These are phyloP conservation scores for Miltochrista miniata DNA, from an alignment of 2,888 invertebrate species.

Conservation along the genomic window DNA sequence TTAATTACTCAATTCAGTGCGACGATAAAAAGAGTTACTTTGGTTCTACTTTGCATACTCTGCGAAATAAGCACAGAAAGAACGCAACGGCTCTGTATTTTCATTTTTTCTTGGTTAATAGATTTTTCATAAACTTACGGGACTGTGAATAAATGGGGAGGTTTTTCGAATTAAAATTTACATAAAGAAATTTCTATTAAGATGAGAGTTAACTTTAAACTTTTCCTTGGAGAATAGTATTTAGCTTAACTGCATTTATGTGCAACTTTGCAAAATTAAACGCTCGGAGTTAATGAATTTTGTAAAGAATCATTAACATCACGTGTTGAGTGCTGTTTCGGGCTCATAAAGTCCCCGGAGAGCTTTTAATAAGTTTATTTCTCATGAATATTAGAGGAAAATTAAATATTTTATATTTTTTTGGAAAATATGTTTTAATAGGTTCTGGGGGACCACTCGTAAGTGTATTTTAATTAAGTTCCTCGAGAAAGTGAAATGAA, in stretches of 20 bases:
- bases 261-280: constrained; percentile 28
- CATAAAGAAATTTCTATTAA: constrained; percentile 64
- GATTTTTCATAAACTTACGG: constrained; percentile 54
- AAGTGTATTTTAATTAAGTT: too few relatives aligned
- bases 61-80: constrained; percentile 37
- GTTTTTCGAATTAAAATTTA: constrained; percentile 64
- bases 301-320: constrained; percentile 24
- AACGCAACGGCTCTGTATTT: constrained; percentile 39
- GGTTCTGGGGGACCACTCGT: too few relatives aligned
- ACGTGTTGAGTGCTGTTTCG: constrained; percentile 22
- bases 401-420: too few relatives aligned
- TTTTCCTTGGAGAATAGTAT: constrained; percentile 46
- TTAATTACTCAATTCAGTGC: constrained; percentile 35
- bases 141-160: constrained; percentile 46
- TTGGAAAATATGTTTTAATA: too few relatives aligned
- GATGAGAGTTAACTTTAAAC: constrained; percentile 56
- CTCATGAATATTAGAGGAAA: too few relatives aligned
- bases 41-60: constrained; percentile 40
- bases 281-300: constrained; percentile 24
- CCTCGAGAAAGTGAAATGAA: too few relatives aligned
- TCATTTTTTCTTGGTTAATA: constrained; percentile 55
- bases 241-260: constrained; percentile 40
- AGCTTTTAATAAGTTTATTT: background rate
- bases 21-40: constrained; percentile 30
- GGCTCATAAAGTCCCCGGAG: constrained; percentile 4